phyloP scores from a whole-genome alignment of 1,140 invertebrate genomes.

The Rhynchophorus ferrugineus region DNA sequence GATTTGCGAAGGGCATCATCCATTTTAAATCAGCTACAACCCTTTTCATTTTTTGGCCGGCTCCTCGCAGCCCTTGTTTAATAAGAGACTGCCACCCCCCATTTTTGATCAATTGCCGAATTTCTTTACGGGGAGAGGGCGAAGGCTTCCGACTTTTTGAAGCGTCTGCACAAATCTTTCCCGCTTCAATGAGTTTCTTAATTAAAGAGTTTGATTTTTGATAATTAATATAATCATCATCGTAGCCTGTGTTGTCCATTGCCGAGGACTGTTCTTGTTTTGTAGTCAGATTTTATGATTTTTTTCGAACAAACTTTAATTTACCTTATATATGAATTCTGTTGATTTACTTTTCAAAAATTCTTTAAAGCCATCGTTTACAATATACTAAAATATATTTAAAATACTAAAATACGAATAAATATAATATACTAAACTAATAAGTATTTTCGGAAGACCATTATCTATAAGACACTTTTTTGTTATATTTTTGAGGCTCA shows the following conservation, averaged over 20 bases:
- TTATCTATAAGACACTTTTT: too few relatives aligned
- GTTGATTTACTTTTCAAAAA: too few relatives aligned
- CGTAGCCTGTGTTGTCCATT: background rate
- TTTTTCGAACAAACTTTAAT: too few relatives aligned
- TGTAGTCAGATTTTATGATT: background rate
- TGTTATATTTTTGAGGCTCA: too few relatives aligned
- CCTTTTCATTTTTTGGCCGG: slow-evolving; percentile 17
- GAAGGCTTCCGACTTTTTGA: slow-evolving; percentile 8
- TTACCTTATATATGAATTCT: too few relatives aligned
- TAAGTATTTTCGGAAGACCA: too few relatives aligned
- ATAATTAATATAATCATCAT: slow-evolving; percentile 12
- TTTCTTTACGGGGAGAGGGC: slow-evolving; percentile 8
- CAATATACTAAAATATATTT: too few relatives aligned
- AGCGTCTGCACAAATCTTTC: slow-evolving; percentile 12
- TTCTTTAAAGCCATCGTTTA: too few relatives aligned
- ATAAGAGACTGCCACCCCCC: slow-evolving; percentile 17
- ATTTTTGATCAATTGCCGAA: slow-evolving; percentile 21
- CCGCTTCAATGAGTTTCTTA: slow-evolving; percentile 17
- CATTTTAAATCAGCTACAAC: slow-evolving; percentile 21
- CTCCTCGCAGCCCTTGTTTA: slow-evolving; percentile 16
- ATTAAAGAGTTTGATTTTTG: slow-evolving; percentile 20
- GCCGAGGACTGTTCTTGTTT: background rate
- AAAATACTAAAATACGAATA: too few relatives aligned
- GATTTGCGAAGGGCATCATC: slow-evolving; percentile 19
- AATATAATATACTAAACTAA: too few relatives aligned